A percentile compares a stretch with the other conserved stretches of the same genome.
phyloP scores from a whole-genome alignment of 2,888 invertebrate genomes.

The Coleophora flavipennella region DNA sequence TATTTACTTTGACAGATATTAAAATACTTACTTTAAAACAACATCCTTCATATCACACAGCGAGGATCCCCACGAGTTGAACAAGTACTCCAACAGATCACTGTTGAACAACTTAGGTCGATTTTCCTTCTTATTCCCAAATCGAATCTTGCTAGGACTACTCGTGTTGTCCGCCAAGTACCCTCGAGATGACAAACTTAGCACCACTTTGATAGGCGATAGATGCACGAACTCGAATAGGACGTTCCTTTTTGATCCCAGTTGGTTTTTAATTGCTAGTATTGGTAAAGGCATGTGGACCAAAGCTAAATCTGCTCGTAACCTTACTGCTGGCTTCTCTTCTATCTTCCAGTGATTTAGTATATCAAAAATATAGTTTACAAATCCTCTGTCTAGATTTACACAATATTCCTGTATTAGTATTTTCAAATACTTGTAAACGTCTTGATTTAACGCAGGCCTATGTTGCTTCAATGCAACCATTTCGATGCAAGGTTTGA shows the following conservation, averaged over 20 bases:
- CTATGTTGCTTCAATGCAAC: constrained; percentile 67
- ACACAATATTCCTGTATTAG: constrained; percentile 78
- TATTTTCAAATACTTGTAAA: constrained; percentile 76
- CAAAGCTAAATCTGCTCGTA: constrained; percentile 69
- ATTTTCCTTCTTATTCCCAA: constrained; percentile 54
- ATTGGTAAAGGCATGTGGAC: constrained; percentile 73
- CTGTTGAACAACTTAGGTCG: constrained; percentile 68
- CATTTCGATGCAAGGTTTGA: constrained; percentile 75
- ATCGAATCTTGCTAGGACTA: constrained; percentile 38
- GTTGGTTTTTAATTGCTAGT: constrained; percentile 54
- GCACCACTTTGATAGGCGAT: constrained; percentile 72
- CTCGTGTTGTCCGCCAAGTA: constrained; percentile 41
- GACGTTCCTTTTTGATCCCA: constrained; percentile 44
- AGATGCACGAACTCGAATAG: constrained; percentile 72
- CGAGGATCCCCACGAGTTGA: constrained; percentile 76
- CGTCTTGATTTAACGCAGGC: constrained; percentile 63
- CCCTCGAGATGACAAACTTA: constrained; percentile 73
- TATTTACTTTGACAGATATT: too few relatives aligned
- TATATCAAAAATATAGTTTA: constrained; percentile 74
- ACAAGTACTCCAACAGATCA: constrained; percentile 75
- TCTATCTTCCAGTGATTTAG: constrained; percentile 73
- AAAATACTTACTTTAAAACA: constrained; percentile 67
- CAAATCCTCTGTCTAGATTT: constrained; percentile 80
- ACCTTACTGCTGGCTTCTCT: constrained; percentile 70
- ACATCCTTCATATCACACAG: constrained; percentile 77